These are phyloP conservation scores for Sylvietta virens DNA, from an alignment of 2,113 vertebrate species.

Conservation along the genomic window DNA sequence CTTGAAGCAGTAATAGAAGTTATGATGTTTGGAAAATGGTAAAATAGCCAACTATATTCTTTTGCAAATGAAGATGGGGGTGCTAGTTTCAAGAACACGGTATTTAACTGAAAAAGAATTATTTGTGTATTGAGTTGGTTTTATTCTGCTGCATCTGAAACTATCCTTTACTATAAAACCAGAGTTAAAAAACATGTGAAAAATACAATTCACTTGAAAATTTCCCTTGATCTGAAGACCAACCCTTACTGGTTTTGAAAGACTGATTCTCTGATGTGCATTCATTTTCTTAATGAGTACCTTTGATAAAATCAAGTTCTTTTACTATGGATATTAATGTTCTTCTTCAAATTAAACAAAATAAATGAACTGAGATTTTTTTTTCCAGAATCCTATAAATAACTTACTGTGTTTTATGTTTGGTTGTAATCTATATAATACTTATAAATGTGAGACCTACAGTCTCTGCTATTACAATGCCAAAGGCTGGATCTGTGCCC, in stretches of 20 bases:
- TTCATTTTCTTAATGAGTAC: neutral
- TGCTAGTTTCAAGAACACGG: neutral
- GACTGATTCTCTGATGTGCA: neutral
- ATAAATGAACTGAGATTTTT: neutral
- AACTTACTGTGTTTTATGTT: neutral
- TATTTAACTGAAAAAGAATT: neutral
- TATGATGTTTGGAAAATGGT: neutral
- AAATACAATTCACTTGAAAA: neutral
- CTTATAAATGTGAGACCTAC: neutral
- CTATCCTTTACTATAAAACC: neutral
- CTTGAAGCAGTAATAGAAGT: conserved; percentile 10
- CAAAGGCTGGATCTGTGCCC: neutral
- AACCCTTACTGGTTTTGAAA: neutral
- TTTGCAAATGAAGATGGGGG: conserved; percentile 1
- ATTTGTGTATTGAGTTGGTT: neutral
- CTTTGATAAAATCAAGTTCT: neutral
- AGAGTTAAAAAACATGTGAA: neutral
- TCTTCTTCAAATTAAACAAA: neutral
- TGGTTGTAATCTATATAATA: neutral
- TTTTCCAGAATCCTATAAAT: neutral
- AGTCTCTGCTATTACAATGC: neutral
- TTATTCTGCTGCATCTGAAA: neutral
- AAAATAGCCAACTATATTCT: neutral
- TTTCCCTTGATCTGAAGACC: neutral
- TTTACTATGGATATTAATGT: neutral